Percentiles rank a stretch among this genome's conserved stretches.
These are phyloP conservation scores for Synanthedon andrenaeformis DNA, from an alignment of 2,888 invertebrate genomes.

Conservation along the genomic window DNA sequence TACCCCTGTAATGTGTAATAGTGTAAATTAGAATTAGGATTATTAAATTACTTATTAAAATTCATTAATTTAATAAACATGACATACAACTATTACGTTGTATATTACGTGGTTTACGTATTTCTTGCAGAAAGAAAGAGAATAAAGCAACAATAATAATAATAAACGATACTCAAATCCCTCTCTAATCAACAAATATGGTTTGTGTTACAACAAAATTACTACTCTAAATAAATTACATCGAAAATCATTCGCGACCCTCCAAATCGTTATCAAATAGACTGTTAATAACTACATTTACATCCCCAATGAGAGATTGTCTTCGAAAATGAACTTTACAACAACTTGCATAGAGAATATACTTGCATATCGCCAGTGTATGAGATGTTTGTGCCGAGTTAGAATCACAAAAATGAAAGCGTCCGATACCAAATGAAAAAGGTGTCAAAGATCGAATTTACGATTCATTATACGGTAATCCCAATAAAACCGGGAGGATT, in stretches of 20 bases:
- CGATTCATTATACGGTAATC: slow-evolving; percentile 69
- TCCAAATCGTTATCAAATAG: slow-evolving; percentile 35
- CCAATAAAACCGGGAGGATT: slow-evolving; percentile 50
- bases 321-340: neutral
- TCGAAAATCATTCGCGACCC: slow-evolving; percentile 28
- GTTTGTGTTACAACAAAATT: slow-evolving; percentile 46
- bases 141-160: neutral
- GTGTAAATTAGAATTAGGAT: no score
- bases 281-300: slow-evolving; percentile 13
- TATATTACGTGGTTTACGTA: no score
- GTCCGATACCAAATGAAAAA: slow-evolving; percentile 64
- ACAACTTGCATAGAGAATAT: neutral
- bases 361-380: neutral
- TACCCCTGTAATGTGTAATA: no score
- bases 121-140: no score
- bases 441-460: slow-evolving; percentile 72
- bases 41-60: no score
- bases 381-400: neutral
- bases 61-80: no score
- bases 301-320: neutral
- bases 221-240: slow-evolving; percentile 39
- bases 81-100: no score
- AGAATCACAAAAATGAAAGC: slow-evolving; percentile 14
- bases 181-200: slow-evolving; percentile 34
- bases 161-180: slow-evolving; percentile 9